These are phyloP conservation scores for Halichoeres trimaculatus DNA, from an alignment of 2,113 vertebrate genomes.

Conservation along the genomic window DNA sequence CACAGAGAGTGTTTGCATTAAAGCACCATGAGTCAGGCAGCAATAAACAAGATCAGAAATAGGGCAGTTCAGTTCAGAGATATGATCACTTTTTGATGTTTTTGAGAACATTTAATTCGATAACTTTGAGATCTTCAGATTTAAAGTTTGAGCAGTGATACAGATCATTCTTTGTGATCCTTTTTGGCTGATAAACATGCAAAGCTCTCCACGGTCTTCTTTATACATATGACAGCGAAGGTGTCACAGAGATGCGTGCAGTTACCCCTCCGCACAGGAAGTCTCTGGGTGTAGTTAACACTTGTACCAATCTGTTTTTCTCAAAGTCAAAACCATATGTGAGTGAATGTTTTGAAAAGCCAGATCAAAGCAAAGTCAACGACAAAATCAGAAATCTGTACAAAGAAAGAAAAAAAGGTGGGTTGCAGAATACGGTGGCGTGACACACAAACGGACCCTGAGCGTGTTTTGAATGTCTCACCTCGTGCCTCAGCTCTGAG, in stretches of 20 bases:
- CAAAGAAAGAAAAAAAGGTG: background rate
- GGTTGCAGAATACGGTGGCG: background rate
- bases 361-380: slow-evolving; percentile 42
- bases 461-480: slow-evolving; percentile 69
- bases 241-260: slow-evolving; percentile 35
- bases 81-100: background rate
- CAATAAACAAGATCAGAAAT: background rate
- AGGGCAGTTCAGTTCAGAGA: background rate
- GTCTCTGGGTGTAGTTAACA: slow-evolving; percentile 82
- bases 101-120: background rate
- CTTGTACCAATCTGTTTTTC: slow-evolving; percentile 62
- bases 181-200: background rate
- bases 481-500: slow-evolving; percentile 94
- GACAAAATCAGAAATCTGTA: slow-evolving; percentile 38
- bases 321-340: slow-evolving; percentile 61
- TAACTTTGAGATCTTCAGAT: background rate
- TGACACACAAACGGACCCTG: background rate
- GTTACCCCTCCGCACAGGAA: slow-evolving; percentile 75
- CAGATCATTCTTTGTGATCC: background rate
- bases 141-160: background rate
- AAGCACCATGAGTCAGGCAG: too few relatives aligned
- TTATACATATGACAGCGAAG: slow-evolving; percentile 3
- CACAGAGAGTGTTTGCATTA: background rate
- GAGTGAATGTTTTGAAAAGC: slow-evolving; percentile 47
- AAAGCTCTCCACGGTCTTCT: background rate